Evolutionary conservation across 2,113 vertebrate species (phyloP).

Genomic region (Anarhynchus alexandrinus): DNA sequence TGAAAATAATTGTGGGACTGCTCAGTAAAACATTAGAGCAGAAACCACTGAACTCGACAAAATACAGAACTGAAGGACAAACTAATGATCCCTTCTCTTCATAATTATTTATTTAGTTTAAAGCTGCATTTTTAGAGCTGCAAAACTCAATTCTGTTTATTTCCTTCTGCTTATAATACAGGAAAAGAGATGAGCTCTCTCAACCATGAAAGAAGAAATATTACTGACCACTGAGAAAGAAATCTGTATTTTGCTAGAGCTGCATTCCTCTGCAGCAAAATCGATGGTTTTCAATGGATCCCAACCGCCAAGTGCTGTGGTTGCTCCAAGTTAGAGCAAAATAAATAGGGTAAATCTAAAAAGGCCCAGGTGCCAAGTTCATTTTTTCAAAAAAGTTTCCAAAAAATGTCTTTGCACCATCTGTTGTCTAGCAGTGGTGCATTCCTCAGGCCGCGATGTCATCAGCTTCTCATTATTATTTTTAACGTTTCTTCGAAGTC

Average conservation of each 20-base stretch:
- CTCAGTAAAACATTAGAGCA: neutral
- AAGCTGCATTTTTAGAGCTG: neutral
- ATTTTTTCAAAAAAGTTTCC: neutral
- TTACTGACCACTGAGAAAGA: neutral
- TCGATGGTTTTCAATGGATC: neutral
- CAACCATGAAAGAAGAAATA: neutral
- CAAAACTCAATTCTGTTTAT: neutral
- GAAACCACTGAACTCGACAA: neutral
- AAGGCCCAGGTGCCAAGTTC: constrained; percentile 27
- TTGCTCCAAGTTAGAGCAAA: neutral
- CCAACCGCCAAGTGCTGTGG: neutral
- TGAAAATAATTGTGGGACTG: neutral
- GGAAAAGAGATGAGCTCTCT: neutral
- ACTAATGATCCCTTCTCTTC: neutral
- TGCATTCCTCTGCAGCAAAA: neutral
- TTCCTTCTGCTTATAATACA: neutral
- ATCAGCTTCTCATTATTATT: constrained; percentile 50
- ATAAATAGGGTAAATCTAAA: neutral
- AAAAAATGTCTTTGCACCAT: neutral
- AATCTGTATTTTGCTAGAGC: neutral
- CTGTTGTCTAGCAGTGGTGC: constrained; percentile 25
- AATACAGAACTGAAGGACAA: neutral
- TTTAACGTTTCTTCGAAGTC: neutral
- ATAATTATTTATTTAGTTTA: neutral
- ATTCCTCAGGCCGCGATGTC: constrained; percentile 21